Evolutionary conservation across 2,797 vertebrate genomes (phyloP).

Genomic region (Dromococcyx pavoninus): DNA sequence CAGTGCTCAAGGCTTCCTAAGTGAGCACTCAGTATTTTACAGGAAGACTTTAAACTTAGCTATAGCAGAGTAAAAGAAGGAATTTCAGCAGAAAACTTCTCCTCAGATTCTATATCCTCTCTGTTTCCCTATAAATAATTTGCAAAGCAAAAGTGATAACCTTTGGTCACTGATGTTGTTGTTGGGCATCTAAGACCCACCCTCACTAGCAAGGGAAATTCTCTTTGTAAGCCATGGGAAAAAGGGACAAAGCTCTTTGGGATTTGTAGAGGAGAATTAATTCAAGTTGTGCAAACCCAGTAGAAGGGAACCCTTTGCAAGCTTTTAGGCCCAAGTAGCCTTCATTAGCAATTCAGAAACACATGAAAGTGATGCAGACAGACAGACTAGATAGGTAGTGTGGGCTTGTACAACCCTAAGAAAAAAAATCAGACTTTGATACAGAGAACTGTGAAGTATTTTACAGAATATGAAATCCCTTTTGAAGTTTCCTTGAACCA

Average conservation of each 20-base stretch:
- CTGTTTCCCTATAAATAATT: conserved; percentile 3
- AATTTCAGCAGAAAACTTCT: not conserved
- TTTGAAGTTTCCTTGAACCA: conserved; percentile 56
- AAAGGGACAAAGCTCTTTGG: not conserved
- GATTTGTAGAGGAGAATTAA: not conserved
- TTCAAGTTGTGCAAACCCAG: not conserved
- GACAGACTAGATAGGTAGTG: not conserved
- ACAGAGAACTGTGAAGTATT: conserved; percentile 25
- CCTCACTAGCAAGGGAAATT: not conserved
- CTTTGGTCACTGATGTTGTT: not conserved
- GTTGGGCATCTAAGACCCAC: not conserved
- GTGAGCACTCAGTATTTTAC: not conserved
- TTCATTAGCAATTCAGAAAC: conserved; percentile 23
- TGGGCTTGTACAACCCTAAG: not conserved
- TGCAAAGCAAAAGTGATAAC: not conserved
- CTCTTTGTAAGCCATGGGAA: not conserved
- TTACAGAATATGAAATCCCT: conserved; percentile 48
- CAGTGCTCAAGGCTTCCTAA: not conserved
- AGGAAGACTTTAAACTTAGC: not conserved
- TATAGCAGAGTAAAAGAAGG: not conserved
- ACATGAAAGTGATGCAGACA: conserved; percentile 6
- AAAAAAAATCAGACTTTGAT: conserved; percentile 21
- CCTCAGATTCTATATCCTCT: not conserved
- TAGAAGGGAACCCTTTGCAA: not conserved
- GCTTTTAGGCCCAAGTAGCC: not conserved